Conservation (phyloP, 2,113 vertebrate genomes). For the Macaca fascicularis region T2T-MFA8v1.1 NC_088377.1:125198501-125199000, state of each 20-base stretch:
- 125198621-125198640: not conserved
- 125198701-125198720: not conserved
- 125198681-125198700: not conserved
- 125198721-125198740: not conserved
- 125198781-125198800: conserved; percentile 84
- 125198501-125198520: not conserved
- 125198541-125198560: not conserved
- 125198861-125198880: conserved; percentile 88
- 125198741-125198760: conserved; percentile 80
- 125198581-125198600: not conserved
- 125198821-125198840: conserved; percentile 87
- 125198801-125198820: conserved; percentile 89
- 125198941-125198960: conserved; percentile 90
- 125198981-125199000: conserved; percentile 86
- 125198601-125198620: not conserved
- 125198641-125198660: not conserved
- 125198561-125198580: not conserved
- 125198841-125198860: conserved; percentile 90
- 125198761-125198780: conserved; percentile 78
- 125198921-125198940: conserved; percentile 89
- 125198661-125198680: not conserved
- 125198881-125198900: conserved; percentile 83
- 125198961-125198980: conserved; percentile 85
- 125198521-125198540: not conserved
- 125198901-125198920: conserved; percentile 87